Conservation (phyloP, 2,113 vertebrate species). For the Varanus salvator region DNA sequence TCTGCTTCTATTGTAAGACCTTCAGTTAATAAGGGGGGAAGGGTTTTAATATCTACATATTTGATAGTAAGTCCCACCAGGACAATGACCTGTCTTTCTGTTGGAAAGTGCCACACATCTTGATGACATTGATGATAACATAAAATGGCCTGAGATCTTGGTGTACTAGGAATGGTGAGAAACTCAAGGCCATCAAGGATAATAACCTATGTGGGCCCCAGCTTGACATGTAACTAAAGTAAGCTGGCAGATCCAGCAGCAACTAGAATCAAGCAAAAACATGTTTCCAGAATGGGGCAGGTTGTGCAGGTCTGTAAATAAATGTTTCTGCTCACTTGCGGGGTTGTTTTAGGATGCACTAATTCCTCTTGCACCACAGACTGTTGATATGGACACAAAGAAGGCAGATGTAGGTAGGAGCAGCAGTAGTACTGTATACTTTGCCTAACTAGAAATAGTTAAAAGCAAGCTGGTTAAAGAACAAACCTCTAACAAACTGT, state of each 20-base stretch:
- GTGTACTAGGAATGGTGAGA: neutral
- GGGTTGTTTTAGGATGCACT: no score
- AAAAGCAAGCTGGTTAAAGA: rapidly evolving
- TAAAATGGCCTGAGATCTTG: neutral
- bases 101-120: neutral
- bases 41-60: neutral
- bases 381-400: no score
- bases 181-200: neutral
- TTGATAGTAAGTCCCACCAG: neutral
- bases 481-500: conserved; percentile 95
- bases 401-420: no score
- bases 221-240: no score
- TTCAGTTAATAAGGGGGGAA: neutral
- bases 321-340: no score
- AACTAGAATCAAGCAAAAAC: no score
- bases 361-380: no score
- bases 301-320: no score
- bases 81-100: neutral
- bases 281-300: no score
- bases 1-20: neutral
- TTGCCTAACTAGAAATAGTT: neutral
- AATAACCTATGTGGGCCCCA: no score
- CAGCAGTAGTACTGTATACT: no score
- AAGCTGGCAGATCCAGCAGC: no score
- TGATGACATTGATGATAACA: neutral